Base-by-base conservation (phyloP, 2,888 invertebrate species). In the Limnephilus lunatus region DNA sequence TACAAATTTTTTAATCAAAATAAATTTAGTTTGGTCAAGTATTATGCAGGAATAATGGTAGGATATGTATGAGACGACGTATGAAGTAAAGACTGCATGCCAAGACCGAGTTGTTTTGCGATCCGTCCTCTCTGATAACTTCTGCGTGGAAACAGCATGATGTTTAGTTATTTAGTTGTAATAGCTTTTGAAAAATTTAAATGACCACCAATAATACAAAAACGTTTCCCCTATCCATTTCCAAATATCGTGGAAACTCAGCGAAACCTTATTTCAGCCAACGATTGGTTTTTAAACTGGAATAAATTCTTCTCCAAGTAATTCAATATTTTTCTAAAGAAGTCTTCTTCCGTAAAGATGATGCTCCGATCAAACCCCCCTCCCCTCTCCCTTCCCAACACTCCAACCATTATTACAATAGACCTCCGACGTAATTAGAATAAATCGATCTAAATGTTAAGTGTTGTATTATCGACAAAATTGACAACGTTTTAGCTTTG, bases 361-460 rank as follows among this genome's bases (percentile, higher is more conserved):
- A 0, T n/a, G 68, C 25, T 68, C 9, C 68, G 68, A 68, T 68
- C 68, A 7, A 4, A 9, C 9, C n/a, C 15, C 19, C 53, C 1
- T 1, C 15, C 39, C 39, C 53, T 15, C 19, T 2, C 68, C 25
- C 68, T 1, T 2, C 19, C 25, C 32, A 5, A 1, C 83, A 9
- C 19, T 15, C 32, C 32, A 25, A 83, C 35, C 83, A 83, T 25
- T 39, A 32, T 19, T 9, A 83, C 83, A 35, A 83, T 35, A 83
- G 39, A 39, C 31, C 39, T 83, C 25, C 83, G 25, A 35, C 31
- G 25, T 83, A 35, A 83, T 83, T 83, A 35, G 35, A 83, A 35
- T 12, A 19, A 83, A 83, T 83, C 83, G 35, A 83, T 83, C 35
- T 83, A 83, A 35, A 83, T 35, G 83, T 35, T 83, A 83, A 83